Evolutionary conservation across 2,797 vertebrate species (phyloP).

Genomic region (Pipistrellus pipistrellus): DNA sequence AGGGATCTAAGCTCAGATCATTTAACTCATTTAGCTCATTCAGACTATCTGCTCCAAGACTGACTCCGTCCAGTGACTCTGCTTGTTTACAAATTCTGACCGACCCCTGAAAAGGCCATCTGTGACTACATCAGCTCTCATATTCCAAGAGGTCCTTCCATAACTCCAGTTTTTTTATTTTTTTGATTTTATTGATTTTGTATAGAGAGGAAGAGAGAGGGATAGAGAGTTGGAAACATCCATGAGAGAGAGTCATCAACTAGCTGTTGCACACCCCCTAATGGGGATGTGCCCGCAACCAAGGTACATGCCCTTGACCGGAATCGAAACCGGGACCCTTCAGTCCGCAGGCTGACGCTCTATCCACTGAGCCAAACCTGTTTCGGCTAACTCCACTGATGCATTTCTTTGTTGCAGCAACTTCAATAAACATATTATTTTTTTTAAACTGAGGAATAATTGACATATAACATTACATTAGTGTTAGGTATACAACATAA

Average conservation of each 20-base stretch:
- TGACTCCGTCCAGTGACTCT: not conserved
- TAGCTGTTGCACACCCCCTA: too few species aligned
- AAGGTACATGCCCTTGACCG: too few species aligned
- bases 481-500: not conserved
- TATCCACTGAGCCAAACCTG: too few species aligned
- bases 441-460: not conserved
- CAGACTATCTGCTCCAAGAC: not conserved
- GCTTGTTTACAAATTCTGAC: not conserved
- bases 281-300: too few species aligned
- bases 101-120: not conserved
- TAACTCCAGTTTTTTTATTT: not conserved
- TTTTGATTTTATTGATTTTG: too few species aligned
- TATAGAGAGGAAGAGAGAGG: too few species aligned
- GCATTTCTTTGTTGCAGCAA: conserved; percentile 2
- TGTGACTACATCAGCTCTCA: not conserved
- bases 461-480: not conserved
- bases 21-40: not conserved
- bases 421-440: conserved; percentile 15
- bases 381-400: not conserved
- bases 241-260: too few species aligned
- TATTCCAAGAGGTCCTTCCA: not conserved
- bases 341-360: too few species aligned
- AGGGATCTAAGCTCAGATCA: not conserved
- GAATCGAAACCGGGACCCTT: too few species aligned
- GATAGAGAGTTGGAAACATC: too few species aligned